Conservation (phyloP, 2,797 vertebrate species). For the Labeo calbasu region DNA sequence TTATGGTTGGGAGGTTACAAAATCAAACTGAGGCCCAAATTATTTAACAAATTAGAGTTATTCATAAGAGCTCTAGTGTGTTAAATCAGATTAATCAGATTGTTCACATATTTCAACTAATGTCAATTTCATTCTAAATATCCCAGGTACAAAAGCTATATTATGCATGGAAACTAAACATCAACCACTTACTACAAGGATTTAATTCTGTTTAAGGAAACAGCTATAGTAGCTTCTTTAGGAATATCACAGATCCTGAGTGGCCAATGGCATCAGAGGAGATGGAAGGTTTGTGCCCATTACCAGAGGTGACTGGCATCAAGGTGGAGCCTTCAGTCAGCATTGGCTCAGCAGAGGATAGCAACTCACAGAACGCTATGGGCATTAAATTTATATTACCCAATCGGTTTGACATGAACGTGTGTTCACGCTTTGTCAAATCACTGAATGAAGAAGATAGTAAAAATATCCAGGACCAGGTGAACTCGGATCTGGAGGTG, state of each 20-base stretch:
- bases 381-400: constrained; percentile 97
- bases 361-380: constrained; percentile 87
- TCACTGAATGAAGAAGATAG: constrained; percentile 98
- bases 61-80: not conserved
- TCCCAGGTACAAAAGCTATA: constrained; percentile 3
- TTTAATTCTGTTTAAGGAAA: constrained; percentile 15
- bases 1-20: not conserved
- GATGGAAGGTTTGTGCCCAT: constrained; percentile 84
- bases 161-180: constrained; percentile 29
- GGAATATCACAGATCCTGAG: constrained; percentile 20
- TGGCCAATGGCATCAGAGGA: constrained; percentile 83
- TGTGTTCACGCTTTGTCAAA: constrained; percentile 97
- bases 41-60: not conserved
- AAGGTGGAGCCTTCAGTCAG: constrained; percentile 88
- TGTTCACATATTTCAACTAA: not conserved
- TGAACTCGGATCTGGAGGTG: constrained; percentile 98
- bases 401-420: constrained; percentile 98
- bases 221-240: not conserved
- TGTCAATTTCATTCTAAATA: constrained; percentile 1
- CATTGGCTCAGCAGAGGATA: constrained; percentile 78
- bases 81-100: not conserved
- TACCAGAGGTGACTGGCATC: constrained; percentile 85
- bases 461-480: constrained; percentile 99
- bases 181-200: constrained; percentile 21
- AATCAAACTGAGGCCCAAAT: not conserved